A percentile compares a stretch with the other conserved stretches of the same genome.
Conservation (phyloP, 2,888 invertebrate genomes). For the Trissolcus japonicus region DNA sequence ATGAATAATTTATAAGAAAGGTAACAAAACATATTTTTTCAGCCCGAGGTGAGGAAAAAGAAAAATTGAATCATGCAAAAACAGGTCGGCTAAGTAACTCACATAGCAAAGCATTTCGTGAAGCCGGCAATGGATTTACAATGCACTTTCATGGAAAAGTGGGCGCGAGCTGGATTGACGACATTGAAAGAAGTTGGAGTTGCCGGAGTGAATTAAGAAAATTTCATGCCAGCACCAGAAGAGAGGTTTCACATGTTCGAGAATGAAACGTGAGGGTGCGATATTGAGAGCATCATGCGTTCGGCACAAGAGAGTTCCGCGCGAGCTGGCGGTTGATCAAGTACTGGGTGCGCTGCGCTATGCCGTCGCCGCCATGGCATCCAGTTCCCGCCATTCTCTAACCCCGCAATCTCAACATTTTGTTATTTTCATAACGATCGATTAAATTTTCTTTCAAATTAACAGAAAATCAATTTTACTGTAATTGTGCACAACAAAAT, state of each 20-base stretch:
- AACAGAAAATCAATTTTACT: no score
- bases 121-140: conserved; percentile 24
- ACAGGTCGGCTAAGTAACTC: conserved; percentile 17
- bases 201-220: neutral
- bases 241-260: neutral
- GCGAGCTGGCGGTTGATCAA: conserved; percentile 54
- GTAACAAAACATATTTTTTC: no score
- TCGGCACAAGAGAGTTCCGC: conserved; percentile 45
- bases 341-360: conserved; percentile 53
- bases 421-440: conserved; percentile 13
- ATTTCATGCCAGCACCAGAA: neutral
- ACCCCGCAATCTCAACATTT: conserved; percentile 30
- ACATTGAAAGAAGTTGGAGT: neutral
- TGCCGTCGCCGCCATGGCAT: conserved; percentile 40
- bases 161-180: neutral
- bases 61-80: neutral
- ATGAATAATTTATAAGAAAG: no score
- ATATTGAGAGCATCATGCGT: conserved; percentile 6
- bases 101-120: conserved; percentile 49
- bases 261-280: neutral
- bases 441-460: no score
- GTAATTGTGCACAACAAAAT: no score
- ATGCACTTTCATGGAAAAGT: conserved; percentile 10
- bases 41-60: neutral
- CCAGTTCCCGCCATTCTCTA: conserved; percentile 39